phyloP scores from a whole-genome alignment of 2,888 invertebrate species.

The Stenodera caucasica region DNA sequence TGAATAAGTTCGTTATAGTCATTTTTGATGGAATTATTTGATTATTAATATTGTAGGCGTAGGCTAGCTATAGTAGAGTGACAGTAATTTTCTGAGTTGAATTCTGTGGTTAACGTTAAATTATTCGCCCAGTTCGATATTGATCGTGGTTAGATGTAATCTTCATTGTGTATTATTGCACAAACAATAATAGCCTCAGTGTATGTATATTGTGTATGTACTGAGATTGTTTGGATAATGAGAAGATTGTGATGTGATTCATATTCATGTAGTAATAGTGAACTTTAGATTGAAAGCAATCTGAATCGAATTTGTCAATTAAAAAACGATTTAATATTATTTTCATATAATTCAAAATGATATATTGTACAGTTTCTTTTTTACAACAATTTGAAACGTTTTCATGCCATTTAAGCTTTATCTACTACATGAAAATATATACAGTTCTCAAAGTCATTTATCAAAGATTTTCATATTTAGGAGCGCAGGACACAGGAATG shows the following conservation, averaged over 20 bases:
- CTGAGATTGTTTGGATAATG: conserved; percentile 44
- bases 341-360: not conserved
- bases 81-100: conserved; percentile 14
- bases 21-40: not conserved
- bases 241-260: conserved; percentile 41
- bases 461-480: conserved; percentile 36
- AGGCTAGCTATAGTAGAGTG: conserved; percentile 4
- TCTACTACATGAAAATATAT: conserved; percentile 17
- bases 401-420: conserved; percentile 12
- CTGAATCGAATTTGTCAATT: not conserved
- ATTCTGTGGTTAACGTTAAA: conserved; percentile 19
- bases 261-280: conserved; percentile 11
- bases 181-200: conserved; percentile 40
- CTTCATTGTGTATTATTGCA: conserved; percentile 42
- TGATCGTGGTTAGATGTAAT: conserved; percentile 44
- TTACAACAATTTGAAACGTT: not conserved
- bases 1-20: not conserved
- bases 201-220: conserved; percentile 36
- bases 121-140: conserved; percentile 43
- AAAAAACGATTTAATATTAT: not conserved
- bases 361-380: not conserved
- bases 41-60: not conserved
- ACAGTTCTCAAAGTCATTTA: conserved; percentile 33
- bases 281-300: not conserved
- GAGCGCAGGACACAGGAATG: conserved; percentile 30